A percentile compares a stretch with the other conserved stretches of the same genome.
These are phyloP conservation scores for Drosophila anomelani DNA, from an alignment of 2,888 invertebrate species.

Conservation along the genomic window DNA sequence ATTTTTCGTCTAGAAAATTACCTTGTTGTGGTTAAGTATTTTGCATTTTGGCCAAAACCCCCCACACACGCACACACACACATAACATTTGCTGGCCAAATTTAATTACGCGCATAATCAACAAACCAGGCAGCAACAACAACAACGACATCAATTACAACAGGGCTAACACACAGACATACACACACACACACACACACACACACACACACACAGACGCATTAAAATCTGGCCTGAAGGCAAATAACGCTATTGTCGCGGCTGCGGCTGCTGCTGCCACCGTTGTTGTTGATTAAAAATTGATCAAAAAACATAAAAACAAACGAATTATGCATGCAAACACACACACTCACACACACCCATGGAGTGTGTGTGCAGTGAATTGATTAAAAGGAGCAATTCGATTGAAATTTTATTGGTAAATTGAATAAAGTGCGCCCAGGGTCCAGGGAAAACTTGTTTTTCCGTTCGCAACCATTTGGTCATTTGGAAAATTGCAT, in stretches of 20 bases:
- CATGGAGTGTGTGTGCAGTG: slow-evolving; percentile 48
- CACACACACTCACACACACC: neutral
- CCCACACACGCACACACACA: slow-evolving; percentile 11
- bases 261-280: slow-evolving; percentile 9
- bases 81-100: slow-evolving; percentile 57
- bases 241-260: slow-evolving; percentile 15
- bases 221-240: slow-evolving; percentile 27
- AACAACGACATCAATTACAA: slow-evolving; percentile 16
- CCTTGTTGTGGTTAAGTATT: slow-evolving; percentile 4
- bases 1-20: too few relatives aligned
- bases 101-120: slow-evolving; percentile 70
- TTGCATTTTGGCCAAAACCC: slow-evolving; percentile 42
- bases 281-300: slow-evolving; percentile 71
- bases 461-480: slow-evolving; percentile 33
- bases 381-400: slow-evolving; percentile 83
- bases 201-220: slow-evolving; percentile 8
- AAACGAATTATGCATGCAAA: slow-evolving; percentile 68
- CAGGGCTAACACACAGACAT: slow-evolving; percentile 17
- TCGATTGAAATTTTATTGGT: slow-evolving; percentile 84
- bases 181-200: slow-evolving; percentile 7
- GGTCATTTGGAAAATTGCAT: slow-evolving; percentile 34
- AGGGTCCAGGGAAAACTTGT: slow-evolving; percentile 54
- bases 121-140: slow-evolving; percentile 42
- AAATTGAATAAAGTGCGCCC: slow-evolving; percentile 82
- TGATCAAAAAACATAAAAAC: slow-evolving; percentile 75